These are phyloP conservation scores for Brachionus calyciflorus DNA, from an alignment of 1,140 invertebrate species.

Conservation along the genomic window DNA sequence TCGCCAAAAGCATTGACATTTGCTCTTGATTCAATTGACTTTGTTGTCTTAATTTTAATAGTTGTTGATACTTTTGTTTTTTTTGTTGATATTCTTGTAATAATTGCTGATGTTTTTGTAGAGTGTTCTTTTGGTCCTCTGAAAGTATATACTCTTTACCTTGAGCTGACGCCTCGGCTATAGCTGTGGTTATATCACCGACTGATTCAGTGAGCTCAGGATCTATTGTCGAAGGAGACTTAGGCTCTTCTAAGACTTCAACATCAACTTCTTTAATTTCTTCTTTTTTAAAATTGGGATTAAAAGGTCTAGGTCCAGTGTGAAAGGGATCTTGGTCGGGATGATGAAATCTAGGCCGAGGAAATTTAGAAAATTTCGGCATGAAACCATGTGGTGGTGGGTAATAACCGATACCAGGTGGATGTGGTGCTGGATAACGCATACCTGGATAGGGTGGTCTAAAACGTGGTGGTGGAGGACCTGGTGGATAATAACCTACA, in stretches of 20 bases:
- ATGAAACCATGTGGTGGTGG: background rate
- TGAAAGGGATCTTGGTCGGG: background rate
- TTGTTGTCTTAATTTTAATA: slow-evolving; percentile 1
- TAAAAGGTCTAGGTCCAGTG: background rate
- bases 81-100: slow-evolving; percentile 36
- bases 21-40: slow-evolving; percentile 11
- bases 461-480: background rate
- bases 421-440: background rate
- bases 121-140: background rate
- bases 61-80: slow-evolving; percentile 12
- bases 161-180: background rate
- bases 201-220: slow-evolving; percentile 23
- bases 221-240: background rate
- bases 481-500: background rate
- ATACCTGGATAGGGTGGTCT: slow-evolving; percentile 10
- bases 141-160: background rate
- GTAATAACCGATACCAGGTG: background rate
- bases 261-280: background rate
- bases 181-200: background rate
- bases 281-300: background rate
- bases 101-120: slow-evolving; percentile 33
- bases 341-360: background rate
- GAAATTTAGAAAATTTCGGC: background rate
- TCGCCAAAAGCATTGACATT: background rate
- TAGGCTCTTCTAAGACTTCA: slow-evolving; percentile 9